Base-by-base conservation (phyloP, 2,797 vertebrate species). In the Momotus momota region DNA sequence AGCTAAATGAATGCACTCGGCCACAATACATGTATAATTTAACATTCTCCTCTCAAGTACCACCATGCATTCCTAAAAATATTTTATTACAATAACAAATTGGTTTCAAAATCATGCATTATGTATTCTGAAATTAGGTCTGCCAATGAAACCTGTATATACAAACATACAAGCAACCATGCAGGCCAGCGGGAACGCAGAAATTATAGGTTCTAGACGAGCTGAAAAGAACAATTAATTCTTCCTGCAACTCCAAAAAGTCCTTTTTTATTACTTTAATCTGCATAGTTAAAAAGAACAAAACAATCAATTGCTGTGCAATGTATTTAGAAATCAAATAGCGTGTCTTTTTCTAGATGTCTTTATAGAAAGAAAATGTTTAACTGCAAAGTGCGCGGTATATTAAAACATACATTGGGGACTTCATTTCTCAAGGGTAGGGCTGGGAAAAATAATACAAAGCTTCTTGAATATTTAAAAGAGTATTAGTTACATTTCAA, bases 11-110 rank as follows among this genome's bases (percentile, higher is more conserved):
- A 98, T 97, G 97, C 97, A 92, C 97, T 96, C 69, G 97, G 97
- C 97, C 97, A 98, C 98, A 97, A 97, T 97, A 97, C 98, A 98
- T 98, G 98, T 98, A 98, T 98, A 98, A 98, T 98, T 98, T 98
- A 98, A 98, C 98, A 98, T 97, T 94, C 97, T 97, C 97, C 97
- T 98, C 98, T 97, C 95, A 65, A 97, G 96, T 89, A 98, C 97
- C 96, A 97, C 98, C 96, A 93, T 97, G 98, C 98, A 98, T 97
- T 96, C 98, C 98, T 97, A 97, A 98, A 98, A 98, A 98, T 97
- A 98, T 98, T 98, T 98, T 98, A 98, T 98, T 98, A 98, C 98
- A 98, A 98, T 98, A 98, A 98, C 98, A 98, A 98, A 98, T 98
- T 98, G 98, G 98, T 98, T 98, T 98, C 97, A 97, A 98, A 98